Base-by-base conservation (phyloP, 2,888 invertebrate genomes). In the Malthinus seriepunctatus region DNA sequence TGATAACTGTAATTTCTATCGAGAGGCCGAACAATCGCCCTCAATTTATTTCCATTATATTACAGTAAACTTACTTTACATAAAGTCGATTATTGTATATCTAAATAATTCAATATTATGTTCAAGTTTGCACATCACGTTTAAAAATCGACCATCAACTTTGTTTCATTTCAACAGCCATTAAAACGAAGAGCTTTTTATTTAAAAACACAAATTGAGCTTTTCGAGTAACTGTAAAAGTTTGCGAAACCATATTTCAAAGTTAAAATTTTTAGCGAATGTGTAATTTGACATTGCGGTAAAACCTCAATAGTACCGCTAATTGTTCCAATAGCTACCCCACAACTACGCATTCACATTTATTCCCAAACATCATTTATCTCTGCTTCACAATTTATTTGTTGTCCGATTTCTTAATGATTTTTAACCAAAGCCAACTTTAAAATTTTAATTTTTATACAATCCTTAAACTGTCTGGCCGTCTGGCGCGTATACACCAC, bases 281-380 rank as follows among this genome's bases (percentile, higher is more conserved):
- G 12, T 44, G 44, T 49, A 48, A 52, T 59, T 51, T 60, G 44
- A 35, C 56, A 54, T 60, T 60, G 54, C 63, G 55, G 58, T 60
- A 53, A 61, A 60, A 60, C 59, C 53, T 66, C 63, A 68, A 76
- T 75, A 70, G 74, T 62, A 67, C 75, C 75, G 76, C 76, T 77
- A 77, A 76, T 77, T 73, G 73, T 75, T 61, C 66, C 63, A 63
- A 63, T 65, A 54, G 60, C 67, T 60, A 60, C 65, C 63, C 60
- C 45, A 56, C 60, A 68, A 70, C 65, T 71, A 66, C 65, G 70
- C 75, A 74, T 23, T 75, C 74, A 74, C 70, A 69, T 51, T 58
- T 70, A 72, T 73, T 72, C 72, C 73, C 67, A 65, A 66, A 65
- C 64, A 74, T 67, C 74, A 75, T 75, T 74, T 73, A 71, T 75